phyloP scores from a whole-genome alignment of 2,113 vertebrate genomes.

The pig (Sus scrofa) region T2T-Sscrofa CM000817.6:165244001-165244500 shows the following conservation, averaged over 20 bases:
- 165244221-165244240: background rate
- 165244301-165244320: background rate
- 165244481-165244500: background rate
- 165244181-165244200: background rate
- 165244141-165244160: background rate
- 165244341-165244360: background rate
- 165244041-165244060: background rate
- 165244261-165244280: background rate
- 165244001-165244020: background rate
- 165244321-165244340: background rate
- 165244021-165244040: background rate
- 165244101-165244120: background rate
- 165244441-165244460: background rate
- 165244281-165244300: background rate
- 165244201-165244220: background rate
- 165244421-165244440: background rate
- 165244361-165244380: background rate
- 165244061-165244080: background rate
- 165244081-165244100: background rate
- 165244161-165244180: background rate
- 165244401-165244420: background rate
- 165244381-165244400: background rate
- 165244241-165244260: background rate
- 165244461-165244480: background rate
- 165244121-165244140: constrained; percentile 28